A percentile compares a stretch with the other conserved stretches of the same genome.
Evolutionary conservation across 2,113 vertebrate genomes (phyloP).

Genomic region (Antigone vipio): DNA sequence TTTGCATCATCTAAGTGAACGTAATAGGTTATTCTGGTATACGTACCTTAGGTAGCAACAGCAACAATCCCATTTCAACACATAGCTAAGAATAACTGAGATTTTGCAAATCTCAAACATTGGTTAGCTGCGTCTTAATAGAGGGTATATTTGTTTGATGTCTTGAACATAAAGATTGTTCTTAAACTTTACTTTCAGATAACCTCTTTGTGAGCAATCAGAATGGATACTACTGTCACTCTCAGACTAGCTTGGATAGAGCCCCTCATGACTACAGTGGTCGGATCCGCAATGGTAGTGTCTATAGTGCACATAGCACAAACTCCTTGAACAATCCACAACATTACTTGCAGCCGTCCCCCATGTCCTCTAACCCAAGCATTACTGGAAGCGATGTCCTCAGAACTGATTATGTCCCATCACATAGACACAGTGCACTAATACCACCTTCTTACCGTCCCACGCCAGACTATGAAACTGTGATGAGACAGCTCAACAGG

Average conservation of each 20-base stretch:
- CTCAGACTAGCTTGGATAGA: constrained; percentile 94
- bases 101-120: background rate
- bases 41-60: background rate
- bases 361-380: constrained; percentile 96
- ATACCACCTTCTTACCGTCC: constrained; percentile 95
- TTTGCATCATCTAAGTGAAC: background rate
- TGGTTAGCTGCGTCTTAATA: background rate
- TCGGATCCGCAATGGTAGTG: constrained; percentile 91
- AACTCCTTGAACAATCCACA: constrained; percentile 94
- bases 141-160: background rate
- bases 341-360: constrained; percentile 91
- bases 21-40: background rate
- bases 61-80: background rate
- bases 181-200: constrained; percentile 76
- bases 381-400: constrained; percentile 92
- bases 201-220: constrained; percentile 94
- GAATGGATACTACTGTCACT: constrained; percentile 95
- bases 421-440: constrained; percentile 91
- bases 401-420: constrained; percentile 88
- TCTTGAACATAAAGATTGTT: background rate
- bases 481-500: constrained; percentile 91
- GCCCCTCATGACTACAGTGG: constrained; percentile 87
- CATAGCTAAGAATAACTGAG: background rate
- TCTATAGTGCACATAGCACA: constrained; percentile 97
- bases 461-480: constrained; percentile 95